phyloP scores from a whole-genome alignment of 1,140 invertebrate genomes.

The Eufriesea mexicana region DNA sequence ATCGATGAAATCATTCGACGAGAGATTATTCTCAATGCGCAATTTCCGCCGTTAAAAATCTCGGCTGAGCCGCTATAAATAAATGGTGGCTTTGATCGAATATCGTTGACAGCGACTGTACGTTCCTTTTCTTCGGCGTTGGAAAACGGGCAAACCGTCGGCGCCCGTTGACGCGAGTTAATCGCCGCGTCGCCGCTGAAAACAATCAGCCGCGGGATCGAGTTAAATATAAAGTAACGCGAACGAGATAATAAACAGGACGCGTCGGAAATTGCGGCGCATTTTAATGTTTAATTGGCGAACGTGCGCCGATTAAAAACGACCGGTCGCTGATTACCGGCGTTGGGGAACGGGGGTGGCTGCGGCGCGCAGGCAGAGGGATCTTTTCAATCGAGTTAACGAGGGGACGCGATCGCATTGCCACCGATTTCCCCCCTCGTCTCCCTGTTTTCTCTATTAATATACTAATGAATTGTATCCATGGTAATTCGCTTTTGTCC shows the following conservation, averaged over 20 bases:
- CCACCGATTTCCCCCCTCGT: constrained; percentile 12
- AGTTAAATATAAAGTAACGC: constrained; percentile 37
- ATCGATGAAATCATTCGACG: too few species aligned
- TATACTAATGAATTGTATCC: constrained; percentile 45
- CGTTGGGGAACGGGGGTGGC: too few species aligned
- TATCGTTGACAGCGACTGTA: too few species aligned
- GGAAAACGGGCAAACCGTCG: neutral
- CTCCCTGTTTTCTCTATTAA: constrained; percentile 33
- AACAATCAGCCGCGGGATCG: constrained; percentile 20
- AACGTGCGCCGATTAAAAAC: constrained; percentile 46
- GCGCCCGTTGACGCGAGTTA: neutral
- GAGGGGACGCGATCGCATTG: constrained; percentile 37
- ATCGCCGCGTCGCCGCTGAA: neutral
- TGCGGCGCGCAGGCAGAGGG: neutral
- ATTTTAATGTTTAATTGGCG: constrained; percentile 54
- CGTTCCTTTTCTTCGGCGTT: too few species aligned
- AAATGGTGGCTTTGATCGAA: too few species aligned
- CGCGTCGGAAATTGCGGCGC: constrained; percentile 10
- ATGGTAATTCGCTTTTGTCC: constrained; percentile 38
- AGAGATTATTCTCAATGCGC: too few species aligned
- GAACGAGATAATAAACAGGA: constrained; percentile 40
- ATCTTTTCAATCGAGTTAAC: constrained; percentile 56
- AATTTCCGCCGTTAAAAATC: too few species aligned
- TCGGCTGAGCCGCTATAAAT: too few species aligned
- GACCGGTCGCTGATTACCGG: constrained; percentile 32